A percentile compares a stretch with the other conserved stretches of the same genome.
Evolutionary conservation across 2,113 vertebrate species (phyloP).

Genomic region (Sylvietta virens): DNA sequence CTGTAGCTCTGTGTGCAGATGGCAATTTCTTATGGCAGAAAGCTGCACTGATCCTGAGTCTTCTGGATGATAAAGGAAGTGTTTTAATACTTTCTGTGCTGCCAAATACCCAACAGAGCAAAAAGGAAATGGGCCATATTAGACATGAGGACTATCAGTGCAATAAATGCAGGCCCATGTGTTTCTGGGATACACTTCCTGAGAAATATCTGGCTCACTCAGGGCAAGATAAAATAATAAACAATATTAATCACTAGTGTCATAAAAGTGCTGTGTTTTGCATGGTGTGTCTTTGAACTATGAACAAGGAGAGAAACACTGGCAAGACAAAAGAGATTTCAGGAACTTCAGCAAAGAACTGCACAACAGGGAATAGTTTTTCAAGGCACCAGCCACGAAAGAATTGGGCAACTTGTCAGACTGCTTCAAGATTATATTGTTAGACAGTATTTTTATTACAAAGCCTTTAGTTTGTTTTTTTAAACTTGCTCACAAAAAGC

Average conservation of each 20-base stretch:
- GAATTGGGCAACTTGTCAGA: slow-evolving; percentile 10
- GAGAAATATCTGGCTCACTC: neutral
- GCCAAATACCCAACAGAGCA: neutral
- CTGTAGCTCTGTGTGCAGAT: neutral
- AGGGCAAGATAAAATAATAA: slow-evolving; percentile 4
- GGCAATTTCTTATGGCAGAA: neutral
- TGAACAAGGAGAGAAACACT: neutral
- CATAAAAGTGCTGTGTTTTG: slow-evolving; percentile 11
- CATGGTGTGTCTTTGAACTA: slow-evolving; percentile 41
- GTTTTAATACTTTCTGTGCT: neutral
- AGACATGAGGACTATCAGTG: neutral
- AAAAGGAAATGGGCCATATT: neutral
- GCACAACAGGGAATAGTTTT: slow-evolving; percentile 64
- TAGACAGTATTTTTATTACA: slow-evolving; percentile 31
- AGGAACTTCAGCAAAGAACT: slow-evolving; percentile 56
- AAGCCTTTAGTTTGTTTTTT: slow-evolving; percentile 20
- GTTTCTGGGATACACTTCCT: neutral
- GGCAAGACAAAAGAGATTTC: slow-evolving; percentile 63
- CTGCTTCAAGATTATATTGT: neutral
- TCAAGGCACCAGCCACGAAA: slow-evolving; percentile 45
- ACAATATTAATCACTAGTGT: neutral
- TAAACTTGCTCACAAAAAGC: neutral
- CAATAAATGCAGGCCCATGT: neutral
- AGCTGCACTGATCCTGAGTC: neutral
- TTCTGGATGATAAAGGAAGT: neutral